phyloP scores from a whole-genome alignment of 92 coral and sea anemone species.

The Actinostola sp. region DNA sequence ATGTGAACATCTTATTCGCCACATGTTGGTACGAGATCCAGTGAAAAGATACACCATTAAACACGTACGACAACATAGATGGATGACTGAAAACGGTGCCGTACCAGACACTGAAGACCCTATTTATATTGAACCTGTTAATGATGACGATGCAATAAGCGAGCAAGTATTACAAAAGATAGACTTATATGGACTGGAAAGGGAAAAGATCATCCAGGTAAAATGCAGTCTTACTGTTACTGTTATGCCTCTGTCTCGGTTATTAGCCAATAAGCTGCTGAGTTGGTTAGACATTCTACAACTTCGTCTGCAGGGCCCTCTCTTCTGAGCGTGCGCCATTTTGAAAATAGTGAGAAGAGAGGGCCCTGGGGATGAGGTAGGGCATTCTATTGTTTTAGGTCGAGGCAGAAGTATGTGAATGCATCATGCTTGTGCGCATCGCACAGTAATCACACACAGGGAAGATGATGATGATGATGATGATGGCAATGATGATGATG shows the following conservation, averaged over 20 bases:
- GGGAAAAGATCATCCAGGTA: conserved; percentile 89
- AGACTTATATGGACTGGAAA: conserved; percentile 70
- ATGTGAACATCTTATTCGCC: conserved; percentile 96
- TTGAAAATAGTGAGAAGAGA: too few species aligned
- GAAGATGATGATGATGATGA: conserved; percentile 2
- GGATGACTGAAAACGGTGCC: conserved; percentile 60
- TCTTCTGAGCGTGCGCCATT: too few species aligned
- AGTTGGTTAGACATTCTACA: too few species aligned
- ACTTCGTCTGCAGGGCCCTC: too few species aligned
- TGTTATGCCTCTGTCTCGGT: too few species aligned
- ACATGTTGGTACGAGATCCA: conserved; percentile 95
- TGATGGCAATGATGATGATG: neutral
- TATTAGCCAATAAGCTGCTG: too few species aligned
- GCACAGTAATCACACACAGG: too few species aligned
- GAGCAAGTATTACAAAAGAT: conserved; percentile 81
- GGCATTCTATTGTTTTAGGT: too few species aligned
- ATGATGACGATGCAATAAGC: conserved; percentile 53
- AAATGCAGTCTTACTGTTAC: neutral
- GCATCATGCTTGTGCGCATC: too few species aligned
- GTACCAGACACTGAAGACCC: conserved; percentile 9
- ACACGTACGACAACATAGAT: conserved; percentile 85
- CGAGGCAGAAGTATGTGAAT: too few species aligned
- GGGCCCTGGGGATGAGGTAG: too few species aligned
- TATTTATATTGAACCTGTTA: conserved; percentile 22
- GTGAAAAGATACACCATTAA: conserved; percentile 83